Evolutionary conservation across 2,113 vertebrate species (phyloP), one percentile per base, ranked within the genome.

Genomic region (Pseudopipra pipra): DNA sequence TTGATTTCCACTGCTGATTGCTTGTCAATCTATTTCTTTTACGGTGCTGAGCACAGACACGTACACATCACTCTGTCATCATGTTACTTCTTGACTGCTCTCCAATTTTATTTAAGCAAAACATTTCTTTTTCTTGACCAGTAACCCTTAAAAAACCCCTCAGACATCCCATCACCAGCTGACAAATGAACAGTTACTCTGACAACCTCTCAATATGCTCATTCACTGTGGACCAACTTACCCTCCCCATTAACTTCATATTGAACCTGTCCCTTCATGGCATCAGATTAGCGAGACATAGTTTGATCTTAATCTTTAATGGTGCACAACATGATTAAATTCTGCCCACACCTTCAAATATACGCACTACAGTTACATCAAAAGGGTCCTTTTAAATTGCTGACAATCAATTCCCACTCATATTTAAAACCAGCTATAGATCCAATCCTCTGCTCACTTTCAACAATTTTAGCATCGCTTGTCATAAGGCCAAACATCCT

Each of bases 1-100:
- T 84, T 90, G 66, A 82, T 89, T 87, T 52, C 62, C 66, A 41
- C 14, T 76, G 56, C 73, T 95, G 73, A 81, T 25, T 78, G 54
- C 47, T 59, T 87, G 77, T 39, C 81, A 65, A 27, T 74, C 87
- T 49, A 8, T 25, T 56, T 43, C 28, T 78, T 30, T 59, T 76
- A 18, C 44, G 58, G 59, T 2, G 49, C n/a, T 37, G n/a, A 5
- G 8, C 80, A 66, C 59, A 74, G 84, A 74, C 8, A 51, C 1
- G 33, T 18, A 18, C 23, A 5, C 3, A 14, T 28, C 81, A 79
- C 6, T 39, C 56, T 28, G 30, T 14, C 51, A 49, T 43, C 78
- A 30, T 55, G 4, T 43, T 23, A 21, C 43, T 61, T 54, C 63
- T 30, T 67, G 59, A 43, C 25, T 46, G 61, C 44, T 47, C 66